phyloP scores from a whole-genome alignment of 2,113 vertebrate species.

The Mus musculus region GRCm39 chr11:112153001-112153500 shows the following conservation, averaged over 20 bases:
- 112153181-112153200: neutral
- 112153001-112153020: neutral
- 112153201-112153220: neutral
- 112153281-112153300: neutral
- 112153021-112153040: neutral
- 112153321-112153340: neutral
- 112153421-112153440: constrained; percentile 76
- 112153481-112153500: constrained; percentile 16
- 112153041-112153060: neutral
- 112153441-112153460: constrained; percentile 79
- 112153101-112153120: rapidly evolving
- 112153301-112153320: neutral
- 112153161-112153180: neutral
- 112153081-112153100: neutral
- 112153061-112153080: neutral
- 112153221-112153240: neutral
- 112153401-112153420: constrained; percentile 69
- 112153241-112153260: neutral
- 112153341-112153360: neutral
- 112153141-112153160: neutral
- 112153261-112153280: neutral
- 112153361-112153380: constrained; percentile 47
- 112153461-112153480: constrained; percentile 63
- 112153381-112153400: constrained; percentile 72
- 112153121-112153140: neutral